These are phyloP conservation scores for Trimorus sp. DNA, from an alignment of 2,888 invertebrate species.

Conservation along the genomic window DNA sequence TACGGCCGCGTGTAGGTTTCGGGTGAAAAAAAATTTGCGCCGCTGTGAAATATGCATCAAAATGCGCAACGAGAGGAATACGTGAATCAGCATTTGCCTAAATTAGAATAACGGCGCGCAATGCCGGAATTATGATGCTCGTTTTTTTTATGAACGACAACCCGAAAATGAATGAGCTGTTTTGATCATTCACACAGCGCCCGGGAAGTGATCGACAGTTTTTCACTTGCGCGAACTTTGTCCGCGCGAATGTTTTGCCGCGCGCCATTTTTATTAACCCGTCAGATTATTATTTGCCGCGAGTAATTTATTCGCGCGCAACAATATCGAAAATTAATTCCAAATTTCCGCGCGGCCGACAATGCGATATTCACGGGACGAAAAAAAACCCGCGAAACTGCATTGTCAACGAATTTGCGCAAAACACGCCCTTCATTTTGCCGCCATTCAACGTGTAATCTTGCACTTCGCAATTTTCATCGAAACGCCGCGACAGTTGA, in stretches of 20 bases:
- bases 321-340: neutral
- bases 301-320: neutral
- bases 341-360: neutral
- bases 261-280: no score
- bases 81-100: constrained; percentile 39
- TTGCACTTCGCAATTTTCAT: no score
- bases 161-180: constrained; percentile 16
- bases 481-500: no score
- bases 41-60: constrained; percentile 30
- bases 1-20: constrained; percentile 20
- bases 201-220: neutral
- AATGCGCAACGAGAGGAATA: constrained; percentile 35
- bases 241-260: neutral
- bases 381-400: neutral
- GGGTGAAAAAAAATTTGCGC: constrained; percentile 1
- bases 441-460: no score
- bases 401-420: neutral
- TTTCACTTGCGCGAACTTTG: neutral
- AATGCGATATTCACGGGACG: neutral
- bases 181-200: constrained; percentile 19
- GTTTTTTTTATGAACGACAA: constrained; percentile 28
- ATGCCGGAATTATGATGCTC: constrained; percentile 16
- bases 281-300: no score
- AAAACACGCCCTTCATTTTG: neutral
- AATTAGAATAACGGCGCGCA: constrained; percentile 36